A percentile compares a stretch with the other conserved stretches of the same genome.
Evolutionary conservation across 2,888 invertebrate species (phyloP).

Genomic region (Serrognathus titanus): DNA sequence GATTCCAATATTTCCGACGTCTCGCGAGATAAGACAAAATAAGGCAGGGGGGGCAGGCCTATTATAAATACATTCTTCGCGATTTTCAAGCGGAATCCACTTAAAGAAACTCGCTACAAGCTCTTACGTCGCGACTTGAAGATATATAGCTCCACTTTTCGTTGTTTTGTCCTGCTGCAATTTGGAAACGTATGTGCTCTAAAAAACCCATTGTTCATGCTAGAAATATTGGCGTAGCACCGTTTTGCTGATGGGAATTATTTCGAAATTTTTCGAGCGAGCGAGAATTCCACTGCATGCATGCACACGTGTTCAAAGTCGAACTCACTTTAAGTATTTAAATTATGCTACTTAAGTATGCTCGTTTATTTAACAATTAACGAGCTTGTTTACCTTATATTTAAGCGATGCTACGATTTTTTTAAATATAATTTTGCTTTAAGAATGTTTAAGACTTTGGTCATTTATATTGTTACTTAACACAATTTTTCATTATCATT

Average conservation of each 20-base stretch:
- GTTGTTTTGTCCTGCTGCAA: conserved; percentile 13
- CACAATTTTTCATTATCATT: too few species aligned
- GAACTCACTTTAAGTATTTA: too few species aligned
- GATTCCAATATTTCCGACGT: conserved; percentile 20
- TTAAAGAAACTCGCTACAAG: conserved; percentile 23
- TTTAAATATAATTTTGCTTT: too few species aligned
- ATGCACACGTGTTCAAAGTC: too few species aligned
- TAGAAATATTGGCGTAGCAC: conserved; percentile 6
- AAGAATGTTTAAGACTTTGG: too few species aligned
- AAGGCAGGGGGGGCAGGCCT: conserved; percentile 26
- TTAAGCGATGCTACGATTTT: too few species aligned
- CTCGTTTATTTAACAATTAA: too few species aligned
- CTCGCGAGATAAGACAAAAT: conserved; percentile 24
- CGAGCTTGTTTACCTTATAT: too few species aligned
- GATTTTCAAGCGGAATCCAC: conserved; percentile 32
- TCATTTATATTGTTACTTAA: too few species aligned
- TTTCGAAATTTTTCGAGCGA: neutral
- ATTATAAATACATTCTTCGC: conserved; percentile 37
- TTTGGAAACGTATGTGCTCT: conserved; percentile 13
- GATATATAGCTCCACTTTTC: conserved; percentile 22
- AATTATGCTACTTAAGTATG: too few species aligned
- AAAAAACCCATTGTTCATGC: conserved; percentile 15
- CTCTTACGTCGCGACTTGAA: conserved; percentile 17
- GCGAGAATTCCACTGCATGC: neutral
- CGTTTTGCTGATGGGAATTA: neutral